Conservation (phyloP, 2,113 vertebrate species). For the Coracopsis vasa region DNA sequence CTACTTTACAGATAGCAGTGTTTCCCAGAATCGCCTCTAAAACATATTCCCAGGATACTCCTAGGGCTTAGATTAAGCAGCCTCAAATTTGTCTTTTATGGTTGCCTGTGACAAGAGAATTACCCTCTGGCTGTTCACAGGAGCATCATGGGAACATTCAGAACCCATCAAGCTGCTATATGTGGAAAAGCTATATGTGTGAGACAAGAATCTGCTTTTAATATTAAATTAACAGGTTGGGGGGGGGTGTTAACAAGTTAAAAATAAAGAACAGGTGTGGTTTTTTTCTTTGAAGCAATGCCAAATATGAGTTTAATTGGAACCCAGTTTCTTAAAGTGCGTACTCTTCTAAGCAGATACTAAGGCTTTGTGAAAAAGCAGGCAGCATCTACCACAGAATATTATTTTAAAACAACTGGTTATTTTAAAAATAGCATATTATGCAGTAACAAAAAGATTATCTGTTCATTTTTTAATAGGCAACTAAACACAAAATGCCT, state of each 20-base stretch:
- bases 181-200: neutral
- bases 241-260: neutral
- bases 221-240: neutral
- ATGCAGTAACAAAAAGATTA: neutral
- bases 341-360: neutral
- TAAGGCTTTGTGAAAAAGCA: neutral
- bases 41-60: neutral
- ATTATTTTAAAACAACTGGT: neutral
- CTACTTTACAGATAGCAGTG: neutral
- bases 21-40: conserved; percentile 14
- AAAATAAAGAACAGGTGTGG: neutral
- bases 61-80: neutral
- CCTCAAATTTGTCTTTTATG: neutral
- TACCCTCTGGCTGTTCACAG: neutral
- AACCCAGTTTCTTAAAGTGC: neutral
- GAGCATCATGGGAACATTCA: neutral
- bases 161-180: neutral
- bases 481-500: neutral
- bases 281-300: neutral
- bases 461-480: neutral
- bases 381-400: neutral
- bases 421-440: neutral
- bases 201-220: neutral
- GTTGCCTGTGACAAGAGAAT: conserved; percentile 19
- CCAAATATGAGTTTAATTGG: neutral